Conservation (phyloP, 2,888 invertebrate species). For the Papilio protenor region DNA sequence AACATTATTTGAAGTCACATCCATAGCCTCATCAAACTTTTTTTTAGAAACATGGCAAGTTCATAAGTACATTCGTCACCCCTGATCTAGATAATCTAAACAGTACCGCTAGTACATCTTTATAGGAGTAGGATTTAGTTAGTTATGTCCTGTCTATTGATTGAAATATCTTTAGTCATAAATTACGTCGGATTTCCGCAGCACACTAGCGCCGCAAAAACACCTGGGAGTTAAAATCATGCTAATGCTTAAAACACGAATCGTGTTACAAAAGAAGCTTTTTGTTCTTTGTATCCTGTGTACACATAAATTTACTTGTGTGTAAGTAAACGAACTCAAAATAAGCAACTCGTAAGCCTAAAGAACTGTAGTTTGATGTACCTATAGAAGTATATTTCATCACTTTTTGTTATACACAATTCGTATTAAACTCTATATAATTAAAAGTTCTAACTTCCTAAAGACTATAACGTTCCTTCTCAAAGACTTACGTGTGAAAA, state of each 20-base stretch:
- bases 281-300: constrained; percentile 42
- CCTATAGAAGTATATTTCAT: background rate
- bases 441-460: background rate
- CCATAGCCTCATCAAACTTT: too few species aligned
- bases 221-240: constrained; percentile 51
- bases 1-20: too few species aligned
- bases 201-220: constrained; percentile 37
- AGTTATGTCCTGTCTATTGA: background rate
- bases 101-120: too few species aligned
- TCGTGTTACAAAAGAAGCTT: constrained; percentile 33
- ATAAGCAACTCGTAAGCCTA: background rate
- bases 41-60: too few species aligned
- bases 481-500: background rate
- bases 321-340: background rate
- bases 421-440: background rate
- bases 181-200: constrained; percentile 38
- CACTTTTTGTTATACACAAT: background rate
- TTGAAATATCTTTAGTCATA: background rate
- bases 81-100: too few species aligned
- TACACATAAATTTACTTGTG: background rate
- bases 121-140: background rate
- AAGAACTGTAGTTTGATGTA: background rate
- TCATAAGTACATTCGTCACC: too few species aligned
- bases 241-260: constrained; percentile 63
- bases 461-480: background rate